These are phyloP conservation scores for Apogon hyalosoma DNA, from an alignment of 2,797 vertebrate species.

Conservation along the genomic window DNA sequence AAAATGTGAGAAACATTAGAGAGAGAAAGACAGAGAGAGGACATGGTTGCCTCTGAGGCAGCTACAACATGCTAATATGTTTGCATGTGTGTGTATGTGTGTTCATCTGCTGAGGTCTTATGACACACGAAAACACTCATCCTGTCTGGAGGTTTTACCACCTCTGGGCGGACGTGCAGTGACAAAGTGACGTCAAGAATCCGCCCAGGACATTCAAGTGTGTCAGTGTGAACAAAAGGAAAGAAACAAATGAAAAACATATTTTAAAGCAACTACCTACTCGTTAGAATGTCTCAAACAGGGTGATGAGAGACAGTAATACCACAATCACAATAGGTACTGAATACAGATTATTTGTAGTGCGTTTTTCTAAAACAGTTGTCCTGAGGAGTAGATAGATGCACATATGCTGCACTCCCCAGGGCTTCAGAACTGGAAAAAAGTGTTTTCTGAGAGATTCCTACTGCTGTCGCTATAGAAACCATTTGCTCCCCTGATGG, in stretches of 20 bases:
- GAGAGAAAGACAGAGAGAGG: slow-evolving; percentile 36
- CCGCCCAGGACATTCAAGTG: slow-evolving; percentile 26
- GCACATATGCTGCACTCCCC: slow-evolving; percentile 11
- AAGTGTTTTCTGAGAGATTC: slow-evolving; percentile 56
- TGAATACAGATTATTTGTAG: slow-evolving; percentile 12
- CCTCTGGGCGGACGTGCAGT: slow-evolving; percentile 29
- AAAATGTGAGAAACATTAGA: slow-evolving; percentile 28
- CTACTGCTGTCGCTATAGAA: slow-evolving; percentile 79
- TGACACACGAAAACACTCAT: slow-evolving; percentile 37
- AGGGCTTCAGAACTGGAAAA: slow-evolving; percentile 42
- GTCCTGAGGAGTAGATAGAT: slow-evolving; percentile 5
- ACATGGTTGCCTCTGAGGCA: slow-evolving; percentile 53
- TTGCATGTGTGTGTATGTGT: slow-evolving; percentile 16
- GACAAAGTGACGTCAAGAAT: slow-evolving; percentile 33
- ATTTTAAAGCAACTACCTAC: not conserved
- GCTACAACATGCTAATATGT: slow-evolving; percentile 28
- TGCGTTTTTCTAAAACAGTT: slow-evolving; percentile 16
- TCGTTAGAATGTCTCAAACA: not conserved
- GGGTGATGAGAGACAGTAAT: not conserved
- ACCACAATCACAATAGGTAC: not conserved
- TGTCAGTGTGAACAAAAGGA: not conserved
- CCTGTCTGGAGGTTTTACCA: slow-evolving; percentile 31
- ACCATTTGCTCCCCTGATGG: slow-evolving; percentile 77
- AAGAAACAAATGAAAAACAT: not conserved
- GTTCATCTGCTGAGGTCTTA: slow-evolving; percentile 40